Conservation (phyloP, 2,888 invertebrate genomes). For the Odontocolon sp. region DNA sequence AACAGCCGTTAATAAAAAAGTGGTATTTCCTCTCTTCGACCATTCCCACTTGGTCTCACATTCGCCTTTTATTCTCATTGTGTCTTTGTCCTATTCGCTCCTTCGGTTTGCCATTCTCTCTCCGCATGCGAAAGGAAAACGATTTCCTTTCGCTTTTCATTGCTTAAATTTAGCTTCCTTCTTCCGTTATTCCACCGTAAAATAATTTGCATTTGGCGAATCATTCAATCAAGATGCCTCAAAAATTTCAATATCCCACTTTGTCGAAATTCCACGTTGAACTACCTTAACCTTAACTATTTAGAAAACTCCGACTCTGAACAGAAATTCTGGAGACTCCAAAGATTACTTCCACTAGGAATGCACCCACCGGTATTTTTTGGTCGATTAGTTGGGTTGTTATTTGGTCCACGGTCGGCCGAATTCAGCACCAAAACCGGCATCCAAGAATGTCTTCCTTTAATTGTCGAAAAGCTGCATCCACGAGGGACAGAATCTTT, state of each 20-base stretch:
- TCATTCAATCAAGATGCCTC: no score
- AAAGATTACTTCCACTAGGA: conserved; percentile 75
- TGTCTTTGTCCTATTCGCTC: neutral
- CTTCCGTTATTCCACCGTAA: no score
- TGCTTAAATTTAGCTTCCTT: no score
- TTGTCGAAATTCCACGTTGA: neutral
- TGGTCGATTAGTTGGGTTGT: conserved; percentile 75
- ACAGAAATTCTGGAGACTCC: conserved; percentile 17
- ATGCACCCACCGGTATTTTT: conserved; percentile 67
- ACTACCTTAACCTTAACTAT: neutral
- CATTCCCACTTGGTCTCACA: conserved; percentile 14
- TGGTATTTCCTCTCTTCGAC: conserved; percentile 45
- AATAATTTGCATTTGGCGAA: no score
- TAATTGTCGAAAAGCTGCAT: conserved; percentile 70
- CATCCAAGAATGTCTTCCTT: conserved; percentile 76
- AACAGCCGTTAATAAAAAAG: conserved; percentile 55
- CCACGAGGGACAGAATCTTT: conserved; percentile 1
- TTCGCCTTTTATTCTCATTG: no score
- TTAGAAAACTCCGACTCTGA: no score
- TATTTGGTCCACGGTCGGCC: conserved; percentile 46
- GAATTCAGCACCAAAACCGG: conserved; percentile 54
- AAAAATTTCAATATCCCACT: no score
- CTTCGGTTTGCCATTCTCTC: neutral
- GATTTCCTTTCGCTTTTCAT: neutral
- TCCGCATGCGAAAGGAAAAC: neutral